Percentiles rank a stretch among this genome's conserved stretches.
Evolutionary conservation across 2,113 vertebrate genomes (phyloP).

Genomic region (Melanerpes formicivorus): DNA sequence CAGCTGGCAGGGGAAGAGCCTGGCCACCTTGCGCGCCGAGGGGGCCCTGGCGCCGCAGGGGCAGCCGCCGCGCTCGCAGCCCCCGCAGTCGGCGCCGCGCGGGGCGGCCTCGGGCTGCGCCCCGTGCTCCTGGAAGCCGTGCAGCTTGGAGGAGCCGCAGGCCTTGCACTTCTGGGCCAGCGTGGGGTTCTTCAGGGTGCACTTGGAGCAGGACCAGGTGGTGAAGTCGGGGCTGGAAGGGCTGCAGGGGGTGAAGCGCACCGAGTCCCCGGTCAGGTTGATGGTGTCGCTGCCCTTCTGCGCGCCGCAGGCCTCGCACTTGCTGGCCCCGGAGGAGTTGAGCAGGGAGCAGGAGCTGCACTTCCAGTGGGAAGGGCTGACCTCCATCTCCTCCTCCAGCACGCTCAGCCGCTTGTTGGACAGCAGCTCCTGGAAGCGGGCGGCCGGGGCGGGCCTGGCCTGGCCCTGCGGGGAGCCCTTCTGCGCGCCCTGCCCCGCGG

Average conservation of each 20-base stretch:
- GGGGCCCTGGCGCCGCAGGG: conserved; percentile 64
- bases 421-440: conserved; percentile 78
- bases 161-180: conserved; percentile 85
- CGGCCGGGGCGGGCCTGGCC: conserved; percentile 36
- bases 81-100: conserved; percentile 78
- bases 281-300: conserved; percentile 83
- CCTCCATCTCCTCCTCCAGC: conserved; percentile 87
- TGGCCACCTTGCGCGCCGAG: conserved; percentile 73
- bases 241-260: conserved; percentile 91
- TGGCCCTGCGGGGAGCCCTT: conserved; percentile 77
- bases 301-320: conserved; percentile 81
- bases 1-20: conserved; percentile 66
- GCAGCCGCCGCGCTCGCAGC: conserved; percentile 51
- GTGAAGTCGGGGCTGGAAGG: conserved; percentile 96
- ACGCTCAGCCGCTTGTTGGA: conserved; percentile 87
- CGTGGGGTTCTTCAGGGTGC: conserved; percentile 91
- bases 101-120: not conserved
- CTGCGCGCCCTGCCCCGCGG: conserved; percentile 61
- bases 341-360: conserved; percentile 83
- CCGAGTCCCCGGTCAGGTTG: conserved; percentile 87
- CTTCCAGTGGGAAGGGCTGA: conserved; percentile 78
- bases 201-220: conserved; percentile 94
- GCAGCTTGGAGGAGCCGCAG: conserved; percentile 93
- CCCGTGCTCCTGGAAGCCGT: conserved; percentile 90
- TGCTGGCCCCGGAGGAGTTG: conserved; percentile 48